Evolutionary conservation across 2,113 vertebrate species (phyloP).

Genomic region (Bombycilla garrulus): DNA sequence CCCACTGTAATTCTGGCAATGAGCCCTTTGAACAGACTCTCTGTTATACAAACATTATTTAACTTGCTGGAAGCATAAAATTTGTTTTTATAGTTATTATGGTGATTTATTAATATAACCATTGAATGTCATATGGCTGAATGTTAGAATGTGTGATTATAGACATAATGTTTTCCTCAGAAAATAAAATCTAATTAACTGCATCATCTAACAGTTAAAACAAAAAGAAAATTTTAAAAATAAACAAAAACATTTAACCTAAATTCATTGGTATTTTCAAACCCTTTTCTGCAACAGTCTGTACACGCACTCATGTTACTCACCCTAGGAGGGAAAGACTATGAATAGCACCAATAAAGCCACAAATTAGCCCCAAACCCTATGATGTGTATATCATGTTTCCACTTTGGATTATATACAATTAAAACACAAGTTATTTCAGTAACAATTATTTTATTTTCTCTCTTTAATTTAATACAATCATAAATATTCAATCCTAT

Average conservation of each 20-base stretch:
- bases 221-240: neutral
- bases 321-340: neutral
- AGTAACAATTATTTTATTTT: neutral
- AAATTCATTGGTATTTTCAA: neutral
- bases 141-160: neutral
- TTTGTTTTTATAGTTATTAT: neutral
- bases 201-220: neutral
- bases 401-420: neutral
- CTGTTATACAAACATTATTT: neutral
- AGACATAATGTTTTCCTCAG: neutral
- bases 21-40: neutral
- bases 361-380: neutral
- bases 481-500: neutral
- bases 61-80: neutral
- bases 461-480: neutral
- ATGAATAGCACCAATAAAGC: neutral
- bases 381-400: accelerated
- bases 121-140: neutral
- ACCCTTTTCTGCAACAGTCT: neutral
- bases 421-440: neutral
- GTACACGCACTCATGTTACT: neutral
- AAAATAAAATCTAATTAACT: neutral
- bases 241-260: neutral
- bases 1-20: neutral
- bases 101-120: neutral